Evolutionary conservation across 2,797 vertebrate species (phyloP).

Genomic region (Molossus molossus): DNA sequence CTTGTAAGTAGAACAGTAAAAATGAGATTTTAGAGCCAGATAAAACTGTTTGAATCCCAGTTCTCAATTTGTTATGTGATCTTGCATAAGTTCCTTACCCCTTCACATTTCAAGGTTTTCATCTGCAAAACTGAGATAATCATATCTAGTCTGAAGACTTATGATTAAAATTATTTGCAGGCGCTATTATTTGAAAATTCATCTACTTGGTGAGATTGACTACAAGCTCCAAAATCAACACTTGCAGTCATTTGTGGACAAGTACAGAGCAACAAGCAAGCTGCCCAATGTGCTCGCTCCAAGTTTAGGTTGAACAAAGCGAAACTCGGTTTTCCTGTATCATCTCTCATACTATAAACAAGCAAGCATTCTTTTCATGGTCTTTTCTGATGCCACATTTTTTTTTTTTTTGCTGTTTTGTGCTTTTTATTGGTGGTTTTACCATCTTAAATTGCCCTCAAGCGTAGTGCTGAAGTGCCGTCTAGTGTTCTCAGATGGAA

Average conservation of each 20-base stretch:
- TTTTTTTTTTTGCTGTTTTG: background rate
- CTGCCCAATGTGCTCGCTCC: background rate
- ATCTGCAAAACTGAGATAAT: conserved; percentile 48
- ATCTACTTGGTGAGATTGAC: conserved; percentile 17
- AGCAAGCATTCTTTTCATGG: background rate
- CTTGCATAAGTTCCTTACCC: background rate
- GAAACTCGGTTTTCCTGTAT: background rate
- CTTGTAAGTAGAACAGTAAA: background rate
- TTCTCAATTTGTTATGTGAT: background rate
- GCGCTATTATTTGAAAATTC: background rate
- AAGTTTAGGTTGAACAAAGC: background rate
- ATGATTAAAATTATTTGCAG: background rate
- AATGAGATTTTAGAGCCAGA: background rate
- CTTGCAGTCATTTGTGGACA: background rate
- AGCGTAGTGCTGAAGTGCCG: background rate
- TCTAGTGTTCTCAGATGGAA: background rate
- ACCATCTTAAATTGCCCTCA: background rate
- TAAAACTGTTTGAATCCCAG: background rate
- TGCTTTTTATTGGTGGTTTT: background rate
- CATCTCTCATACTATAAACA: background rate
- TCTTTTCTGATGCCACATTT: background rate
- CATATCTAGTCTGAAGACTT: background rate
- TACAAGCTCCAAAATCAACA: conserved; percentile 1
- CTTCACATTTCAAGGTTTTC: conserved; percentile 42
- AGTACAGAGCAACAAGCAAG: background rate